phyloP scores from a whole-genome alignment of 2,113 vertebrate genomes.

The Chaetodon trifascialis region DNA sequence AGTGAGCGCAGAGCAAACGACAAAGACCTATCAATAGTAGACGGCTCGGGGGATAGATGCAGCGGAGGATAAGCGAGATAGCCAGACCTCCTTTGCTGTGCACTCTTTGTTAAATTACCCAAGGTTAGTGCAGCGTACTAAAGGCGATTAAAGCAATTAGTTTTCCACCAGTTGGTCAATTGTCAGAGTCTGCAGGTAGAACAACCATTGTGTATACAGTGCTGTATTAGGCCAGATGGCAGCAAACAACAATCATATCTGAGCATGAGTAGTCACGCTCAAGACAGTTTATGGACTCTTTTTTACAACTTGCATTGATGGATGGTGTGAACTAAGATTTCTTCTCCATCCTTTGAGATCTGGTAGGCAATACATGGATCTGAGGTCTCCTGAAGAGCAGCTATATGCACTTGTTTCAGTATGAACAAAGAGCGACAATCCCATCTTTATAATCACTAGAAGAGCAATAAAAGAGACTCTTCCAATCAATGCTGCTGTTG shows the following conservation, averaged over 20 bases:
- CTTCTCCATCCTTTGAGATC: background rate
- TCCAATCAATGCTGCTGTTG: conserved; percentile 36
- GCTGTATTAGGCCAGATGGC: conserved; percentile 52
- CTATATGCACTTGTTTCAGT: background rate
- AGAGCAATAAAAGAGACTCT: conserved; percentile 13
- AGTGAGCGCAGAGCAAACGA: conserved; percentile 64
- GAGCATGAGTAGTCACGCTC: conserved; percentile 27
- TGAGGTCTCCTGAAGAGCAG: conserved; percentile 1
- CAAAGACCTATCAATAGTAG: conserved; percentile 57
- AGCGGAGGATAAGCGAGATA: conserved; percentile 47
- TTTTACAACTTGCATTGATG: conserved; percentile 4
- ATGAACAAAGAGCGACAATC: conserved; percentile 16
- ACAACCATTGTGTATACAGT: conserved; percentile 51
- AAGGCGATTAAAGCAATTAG: conserved; percentile 74
- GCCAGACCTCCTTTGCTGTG: conserved; percentile 51
- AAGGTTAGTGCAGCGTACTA: conserved; percentile 69
- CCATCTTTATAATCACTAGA: conserved; percentile 17
- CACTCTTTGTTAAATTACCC: conserved; percentile 74
- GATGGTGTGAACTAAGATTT: background rate
- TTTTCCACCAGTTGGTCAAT: conserved; percentile 76
- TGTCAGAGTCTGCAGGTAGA: conserved; percentile 64
- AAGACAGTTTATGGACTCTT: conserved; percentile 15
- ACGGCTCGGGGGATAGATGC: conserved; percentile 61
- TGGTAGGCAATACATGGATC: background rate
- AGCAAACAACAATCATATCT: conserved; percentile 53